These are phyloP conservation scores for Melanerpes formicivorus DNA, from an alignment of 2,113 vertebrate genomes.

Conservation along the genomic window DNA sequence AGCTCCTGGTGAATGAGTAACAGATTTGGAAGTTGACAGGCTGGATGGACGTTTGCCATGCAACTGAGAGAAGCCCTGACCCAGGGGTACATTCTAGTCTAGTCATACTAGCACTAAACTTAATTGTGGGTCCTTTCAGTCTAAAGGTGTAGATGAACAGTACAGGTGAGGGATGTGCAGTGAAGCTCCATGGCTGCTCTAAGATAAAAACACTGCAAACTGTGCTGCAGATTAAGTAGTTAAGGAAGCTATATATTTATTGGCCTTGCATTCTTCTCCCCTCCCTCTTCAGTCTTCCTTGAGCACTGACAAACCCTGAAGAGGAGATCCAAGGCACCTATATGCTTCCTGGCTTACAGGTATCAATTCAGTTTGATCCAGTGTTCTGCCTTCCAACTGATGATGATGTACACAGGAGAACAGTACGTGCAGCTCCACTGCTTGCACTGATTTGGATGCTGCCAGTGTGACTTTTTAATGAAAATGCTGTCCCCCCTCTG, in stretches of 20 bases:
- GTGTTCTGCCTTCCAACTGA: not conserved
- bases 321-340: fast-evolving
- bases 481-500: not conserved
- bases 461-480: not conserved
- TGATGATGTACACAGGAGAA: not conserved
- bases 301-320: not conserved
- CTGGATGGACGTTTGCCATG: fast-evolving
- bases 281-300: not conserved
- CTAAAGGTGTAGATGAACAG: not conserved
- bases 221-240: not conserved
- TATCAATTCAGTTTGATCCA: not conserved
- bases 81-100: not conserved
- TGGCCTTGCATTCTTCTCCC: not conserved
- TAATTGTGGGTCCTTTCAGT: not conserved
- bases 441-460: not conserved
- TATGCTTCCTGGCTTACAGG: not conserved
- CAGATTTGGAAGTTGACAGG: not conserved
- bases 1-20: not conserved
- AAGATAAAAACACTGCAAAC: not conserved
- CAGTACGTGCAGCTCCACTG: not conserved
- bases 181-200: not conserved
- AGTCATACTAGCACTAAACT: not conserved
- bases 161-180: not conserved
- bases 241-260: not conserved
- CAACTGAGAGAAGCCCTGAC: not conserved